Base-by-base conservation (phyloP, 2,113 vertebrate species). In the Peromyscus maniculatus region DNA sequence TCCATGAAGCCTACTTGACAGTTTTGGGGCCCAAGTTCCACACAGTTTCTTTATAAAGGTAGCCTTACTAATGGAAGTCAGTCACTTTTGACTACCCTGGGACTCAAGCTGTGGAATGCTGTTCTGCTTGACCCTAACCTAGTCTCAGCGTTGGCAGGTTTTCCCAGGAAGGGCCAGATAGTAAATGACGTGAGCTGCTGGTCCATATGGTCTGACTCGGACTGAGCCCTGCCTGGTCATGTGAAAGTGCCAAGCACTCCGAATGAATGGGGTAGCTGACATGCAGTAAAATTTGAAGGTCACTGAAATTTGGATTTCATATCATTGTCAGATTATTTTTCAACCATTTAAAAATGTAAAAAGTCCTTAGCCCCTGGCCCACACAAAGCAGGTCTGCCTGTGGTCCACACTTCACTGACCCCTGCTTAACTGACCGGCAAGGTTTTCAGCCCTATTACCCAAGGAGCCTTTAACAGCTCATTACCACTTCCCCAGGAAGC, bases 401-500 rank as follows among this genome's bases (percentile, higher is more conserved):
- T 62, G 77, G 49, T 31, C 69, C 55, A 0, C 26, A 3, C 3
- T 4, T 49, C 69, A 84, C 95, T 57, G 83, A 90, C 19, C 91
- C 16, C 69, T 17, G 21, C 43, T n/a, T 26, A 57, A 43, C 7
- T 87, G 91, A 64, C 21, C 52, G 13, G 28, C 84, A 69, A 31
- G 66, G 92, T 59, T 79, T 91, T 74, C 33, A 87, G 80, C 33
- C 7, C 82, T 89, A 49, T 49, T 62, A 84, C 77, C 52, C 13
- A 92, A 78, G 2, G 46, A 92, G 90, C 69, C 19, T 46, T 94
- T 93, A 91, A 59, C 95, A 94, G 97, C 95, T 93, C 71, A 89
- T 97, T 93, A 94, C 22, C 55, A 19, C 89, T 28, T 94, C 97
- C 71, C 80, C 55, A 39, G 94, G 96, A 95, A 97, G 93, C 72